Percentiles rank a stretch among this genome's conserved stretches.
These are phyloP conservation scores for Drosophila pandora DNA, from an alignment of 1,140 invertebrate genomes.

Conservation along the genomic window DNA sequence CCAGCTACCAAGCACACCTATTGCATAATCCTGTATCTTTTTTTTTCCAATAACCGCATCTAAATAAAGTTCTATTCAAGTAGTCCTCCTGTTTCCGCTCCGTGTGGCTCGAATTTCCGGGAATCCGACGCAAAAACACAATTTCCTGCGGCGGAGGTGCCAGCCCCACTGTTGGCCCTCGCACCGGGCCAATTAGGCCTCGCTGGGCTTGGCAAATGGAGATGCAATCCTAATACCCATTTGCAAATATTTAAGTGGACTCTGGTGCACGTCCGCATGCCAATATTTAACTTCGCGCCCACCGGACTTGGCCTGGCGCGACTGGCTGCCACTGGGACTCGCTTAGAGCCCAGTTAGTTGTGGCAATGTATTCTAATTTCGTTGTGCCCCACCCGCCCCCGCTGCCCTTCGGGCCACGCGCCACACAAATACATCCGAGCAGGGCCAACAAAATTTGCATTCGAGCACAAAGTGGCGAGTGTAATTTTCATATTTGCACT, in stretches of 20 bases:
- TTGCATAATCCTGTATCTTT: neutral
- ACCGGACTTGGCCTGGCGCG: neutral
- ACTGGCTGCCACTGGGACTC: slow-evolving; percentile 15
- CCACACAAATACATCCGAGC: neutral
- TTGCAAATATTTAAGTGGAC: slow-evolving; percentile 16
- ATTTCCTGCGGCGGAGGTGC: neutral
- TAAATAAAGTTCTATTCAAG: neutral
- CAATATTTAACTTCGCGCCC: slow-evolving; percentile 61
- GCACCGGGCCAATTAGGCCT: neutral
- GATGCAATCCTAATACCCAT: neutral
- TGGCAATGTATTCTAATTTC: slow-evolving; percentile 64
- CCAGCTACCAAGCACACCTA: neutral
- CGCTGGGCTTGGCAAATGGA: neutral
- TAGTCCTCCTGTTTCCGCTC: neutral
- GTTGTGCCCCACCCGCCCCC: slow-evolving; percentile 29
- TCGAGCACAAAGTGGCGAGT: slow-evolving; percentile 57
- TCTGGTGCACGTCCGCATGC: slow-evolving; percentile 3
- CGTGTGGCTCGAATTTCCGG: neutral
- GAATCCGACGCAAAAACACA: neutral
- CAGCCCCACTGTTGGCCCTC: neutral
- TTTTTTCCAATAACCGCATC: neutral
- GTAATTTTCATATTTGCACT: slow-evolving; percentile 54
- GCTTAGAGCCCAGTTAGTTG: slow-evolving; percentile 58
- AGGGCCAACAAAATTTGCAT: slow-evolving; percentile 61
- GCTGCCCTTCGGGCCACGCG: no score